Base-by-base conservation (phyloP, 2,113 vertebrate species). In the Myxocyprinus asiaticus region DNA sequence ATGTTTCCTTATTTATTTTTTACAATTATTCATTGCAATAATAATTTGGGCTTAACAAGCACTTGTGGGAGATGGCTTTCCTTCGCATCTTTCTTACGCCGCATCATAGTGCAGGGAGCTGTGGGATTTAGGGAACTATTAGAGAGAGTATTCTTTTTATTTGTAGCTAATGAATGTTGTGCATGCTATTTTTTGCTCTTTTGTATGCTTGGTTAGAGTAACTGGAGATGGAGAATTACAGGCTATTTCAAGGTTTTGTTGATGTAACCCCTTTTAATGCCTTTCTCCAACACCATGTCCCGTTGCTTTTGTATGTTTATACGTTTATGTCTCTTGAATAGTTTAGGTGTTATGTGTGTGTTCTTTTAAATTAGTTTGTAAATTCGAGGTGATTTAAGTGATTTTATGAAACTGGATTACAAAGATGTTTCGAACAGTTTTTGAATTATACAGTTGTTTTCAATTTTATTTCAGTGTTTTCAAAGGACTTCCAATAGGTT, bases 41-140 rank as follows among this genome's bases (percentile, higher is more conserved):
- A 93, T 94, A 93, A 94, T 93, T 93, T 93, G 93, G 88, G 92
- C 91, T 87, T 97, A 96, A 96, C 94, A 94, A 98, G 95, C 94
- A 95, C 96, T 96, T 96, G 90, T 93, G 94, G 95, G 96, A 97
- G 93, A 88, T 86, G 83, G 89, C 88, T 89, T 93, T 86, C 88
- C 92, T 91, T 90, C 88, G 87, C 90, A 91, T 90, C 87, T 87
- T 82, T 88, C 84, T 78, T 77, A 83, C 76, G 78, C 83, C 33
- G 47, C 42, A 11, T 88, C 84, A 87, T 88, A 89, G 91, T 93
- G 92, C 94, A 86, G 84, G 93, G 94, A 95, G 95, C 92, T 93
- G 81, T 72, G 92, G 94, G 95, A 95, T 87, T 51, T 79, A 89
- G 88, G 90, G 87, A 89, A 93, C 93, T 87, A 88, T 94, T 94